Conservation (phyloP, 1,140 invertebrate species). For the Eriosoma lanigerum region DNA sequence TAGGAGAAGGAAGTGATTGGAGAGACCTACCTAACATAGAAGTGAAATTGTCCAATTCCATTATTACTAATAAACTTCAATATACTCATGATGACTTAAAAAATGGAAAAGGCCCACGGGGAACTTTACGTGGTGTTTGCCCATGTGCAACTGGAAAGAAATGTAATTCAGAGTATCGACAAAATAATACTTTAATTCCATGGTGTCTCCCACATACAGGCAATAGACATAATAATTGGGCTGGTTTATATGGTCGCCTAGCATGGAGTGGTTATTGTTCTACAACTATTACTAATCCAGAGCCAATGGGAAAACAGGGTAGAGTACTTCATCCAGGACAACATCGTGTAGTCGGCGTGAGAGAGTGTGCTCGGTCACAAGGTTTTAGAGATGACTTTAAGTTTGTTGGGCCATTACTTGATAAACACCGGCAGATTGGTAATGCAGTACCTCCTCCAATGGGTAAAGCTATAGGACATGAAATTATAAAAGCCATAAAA, state of each 20-base stretch:
- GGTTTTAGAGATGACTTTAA: conserved; percentile 71
- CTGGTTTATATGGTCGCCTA: conserved; percentile 71
- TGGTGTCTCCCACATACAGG: conserved; percentile 89
- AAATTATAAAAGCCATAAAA: conserved; percentile 65
- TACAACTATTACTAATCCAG: conserved; percentile 86
- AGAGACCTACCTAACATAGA: conserved; percentile 81
- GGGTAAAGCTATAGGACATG: conserved; percentile 72
- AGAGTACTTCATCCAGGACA: conserved; percentile 81
- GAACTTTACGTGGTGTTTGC: conserved; percentile 76
- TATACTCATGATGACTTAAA: conserved; percentile 74
- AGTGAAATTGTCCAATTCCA: conserved; percentile 71
- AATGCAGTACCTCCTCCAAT: conserved; percentile 86
- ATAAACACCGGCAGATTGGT: conserved; percentile 65
- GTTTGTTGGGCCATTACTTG: conserved; percentile 61
- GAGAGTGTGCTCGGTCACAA: conserved; percentile 85
- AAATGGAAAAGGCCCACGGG: conserved; percentile 64
- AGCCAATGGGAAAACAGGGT: conserved; percentile 84
- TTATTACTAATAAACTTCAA: conserved; percentile 66
- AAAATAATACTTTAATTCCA: conserved; percentile 83
- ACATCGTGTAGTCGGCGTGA: conserved; percentile 77
- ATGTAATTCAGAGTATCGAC: conserved; percentile 68
- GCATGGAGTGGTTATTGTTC: conserved; percentile 85
- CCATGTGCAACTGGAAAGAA: conserved; percentile 67
- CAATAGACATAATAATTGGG: conserved; percentile 85
- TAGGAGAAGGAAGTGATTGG: conserved; percentile 79